Evolutionary conservation across 2,113 vertebrate genomes (phyloP), one percentile per base, ranked within the genome.

Genomic region (Rhadina sibilatrix): DNA sequence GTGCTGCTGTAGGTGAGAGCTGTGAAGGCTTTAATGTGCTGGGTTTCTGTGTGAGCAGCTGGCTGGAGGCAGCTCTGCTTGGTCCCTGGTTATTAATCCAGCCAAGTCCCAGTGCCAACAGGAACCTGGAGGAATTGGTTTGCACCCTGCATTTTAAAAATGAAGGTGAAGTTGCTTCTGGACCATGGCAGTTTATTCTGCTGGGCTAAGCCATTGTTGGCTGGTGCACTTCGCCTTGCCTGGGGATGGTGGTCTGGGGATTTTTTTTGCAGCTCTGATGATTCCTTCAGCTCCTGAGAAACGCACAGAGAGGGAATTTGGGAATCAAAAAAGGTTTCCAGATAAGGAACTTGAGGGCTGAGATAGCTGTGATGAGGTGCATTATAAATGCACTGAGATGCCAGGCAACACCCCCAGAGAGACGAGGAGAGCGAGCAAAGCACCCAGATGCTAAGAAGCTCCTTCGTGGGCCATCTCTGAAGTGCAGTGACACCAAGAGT

Each of bases 21-120:
- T 0, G 0, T 7, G 21, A 49, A 61, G 40, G 71, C 31, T 47
- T 86, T 42, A 35, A 35, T 0, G 0, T 0, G 0, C 38, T 3
- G 2, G 3, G 33, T 63, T 76, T 33, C 31, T 57, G 22, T 5
- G 1, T 2, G 3, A 42, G 61, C 60, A 49, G 22, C 40, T 91
- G 75, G 25, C 71, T 69, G 37, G 44, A 44, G 49, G 19, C 0
- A 2, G 33, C 2, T 1, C 54, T 59, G 63, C 46, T 57, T 53
- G 65, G 46, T 40, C 33, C 46, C 24, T 63, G 17, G 11, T 54
- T 77, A 14, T 54, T 71, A 56, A 52, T 75, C 47, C 47, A 60
- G 61, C 53, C 37, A 81, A 52, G 61, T 33, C 42, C 57, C 2
- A 1, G 20, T 90, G 53, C 66, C 33, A 52, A 0, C 38, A n/a